Conservation (phyloP, 2,113 vertebrate species). For the Ursus arctos region DNA sequence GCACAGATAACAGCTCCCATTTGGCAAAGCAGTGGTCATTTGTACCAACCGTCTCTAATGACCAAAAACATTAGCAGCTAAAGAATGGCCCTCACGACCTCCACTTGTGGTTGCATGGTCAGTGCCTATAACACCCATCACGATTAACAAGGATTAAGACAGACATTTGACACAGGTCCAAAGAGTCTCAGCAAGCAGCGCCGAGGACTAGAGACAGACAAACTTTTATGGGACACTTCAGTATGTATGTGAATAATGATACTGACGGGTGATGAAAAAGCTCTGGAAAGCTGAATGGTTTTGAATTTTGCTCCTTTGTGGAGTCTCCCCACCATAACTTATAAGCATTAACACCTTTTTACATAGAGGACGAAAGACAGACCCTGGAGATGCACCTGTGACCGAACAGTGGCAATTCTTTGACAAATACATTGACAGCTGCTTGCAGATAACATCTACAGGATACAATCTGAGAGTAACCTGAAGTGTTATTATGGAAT, state of each 20-base stretch:
- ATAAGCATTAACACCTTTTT: background rate
- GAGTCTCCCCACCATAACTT: background rate
- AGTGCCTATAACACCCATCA: background rate
- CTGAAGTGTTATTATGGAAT: background rate
- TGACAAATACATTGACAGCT: fast-evolving
- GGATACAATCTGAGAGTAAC: background rate
- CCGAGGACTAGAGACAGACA: background rate
- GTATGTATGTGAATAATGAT: background rate
- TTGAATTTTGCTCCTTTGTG: background rate
- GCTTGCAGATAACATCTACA: background rate
- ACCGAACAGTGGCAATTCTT: background rate
- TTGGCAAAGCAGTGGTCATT: background rate
- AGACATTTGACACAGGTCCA: background rate
- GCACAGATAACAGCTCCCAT: constrained; percentile 10
- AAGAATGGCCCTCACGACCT: constrained; percentile 22
- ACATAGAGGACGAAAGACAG: background rate
- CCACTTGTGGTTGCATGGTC: background rate
- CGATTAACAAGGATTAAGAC: background rate
- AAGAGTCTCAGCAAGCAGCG: background rate
- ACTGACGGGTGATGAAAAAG: background rate
- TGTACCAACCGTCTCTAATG: background rate
- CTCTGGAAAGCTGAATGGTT: background rate
- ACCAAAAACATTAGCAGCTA: background rate
- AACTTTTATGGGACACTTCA: background rate
- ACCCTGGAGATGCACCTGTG: background rate